Conservation (phyloP, 2,888 invertebrate genomes). For the Eugnorisma glareosa region DNA sequence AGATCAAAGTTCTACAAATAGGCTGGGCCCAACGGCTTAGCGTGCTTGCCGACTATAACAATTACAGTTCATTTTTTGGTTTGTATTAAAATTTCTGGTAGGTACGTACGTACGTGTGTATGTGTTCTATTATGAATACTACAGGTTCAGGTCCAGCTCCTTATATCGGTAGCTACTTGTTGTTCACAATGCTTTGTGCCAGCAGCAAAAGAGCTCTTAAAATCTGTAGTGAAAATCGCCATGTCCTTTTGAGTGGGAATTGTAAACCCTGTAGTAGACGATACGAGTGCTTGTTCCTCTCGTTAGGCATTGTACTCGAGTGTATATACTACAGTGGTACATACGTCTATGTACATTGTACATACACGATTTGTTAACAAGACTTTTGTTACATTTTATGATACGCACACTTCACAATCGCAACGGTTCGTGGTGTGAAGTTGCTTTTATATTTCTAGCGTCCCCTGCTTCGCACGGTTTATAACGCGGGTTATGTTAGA, state of each 20-base stretch:
- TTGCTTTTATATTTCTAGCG: not conserved
- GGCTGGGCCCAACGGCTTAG: too few species aligned
- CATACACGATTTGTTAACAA: conserved; percentile 36
- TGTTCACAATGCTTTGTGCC: not conserved
- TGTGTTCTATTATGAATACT: not conserved
- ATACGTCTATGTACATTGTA: not conserved
- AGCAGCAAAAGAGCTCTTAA: not conserved
- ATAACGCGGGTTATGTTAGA: too few species aligned
- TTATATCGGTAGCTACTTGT: not conserved
- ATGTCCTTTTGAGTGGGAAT: not conserved
- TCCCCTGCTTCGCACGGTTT: not conserved
- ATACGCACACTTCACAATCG: not conserved
- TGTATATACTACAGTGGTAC: not conserved
- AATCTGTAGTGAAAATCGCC: not conserved
- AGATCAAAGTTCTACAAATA: not conserved
- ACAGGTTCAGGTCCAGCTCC: not conserved
- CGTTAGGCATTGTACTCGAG: conserved; percentile 17
- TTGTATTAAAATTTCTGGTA: not conserved
- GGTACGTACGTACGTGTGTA: not conserved
- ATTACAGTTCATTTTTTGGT: not conserved
- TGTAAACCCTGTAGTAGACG: not conserved
- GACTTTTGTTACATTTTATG: conserved; percentile 27
- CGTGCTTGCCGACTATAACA: not conserved
- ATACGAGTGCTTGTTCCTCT: conserved; percentile 29
- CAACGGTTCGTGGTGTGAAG: not conserved